Conservation (phyloP, 2,797 vertebrate genomes). For the Cuniculus paca region DNA sequence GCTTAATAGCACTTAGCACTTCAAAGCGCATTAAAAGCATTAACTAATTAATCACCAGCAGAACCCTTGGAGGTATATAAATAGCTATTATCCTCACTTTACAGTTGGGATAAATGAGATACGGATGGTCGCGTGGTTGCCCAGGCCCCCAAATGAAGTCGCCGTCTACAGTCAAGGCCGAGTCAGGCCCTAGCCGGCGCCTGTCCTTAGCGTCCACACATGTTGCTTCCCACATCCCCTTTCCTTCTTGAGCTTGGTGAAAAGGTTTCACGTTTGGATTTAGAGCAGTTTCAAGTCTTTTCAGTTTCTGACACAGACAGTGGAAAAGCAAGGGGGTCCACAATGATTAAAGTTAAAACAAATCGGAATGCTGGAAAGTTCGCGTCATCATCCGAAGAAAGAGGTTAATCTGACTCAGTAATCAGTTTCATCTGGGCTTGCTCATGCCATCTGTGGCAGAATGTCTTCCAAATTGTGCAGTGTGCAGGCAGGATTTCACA, state of each 20-base stretch:
- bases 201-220: background rate
- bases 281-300: constrained; percentile 33
- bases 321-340: constrained; percentile 53
- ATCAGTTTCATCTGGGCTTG: constrained; percentile 50
- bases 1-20: constrained; percentile 76
- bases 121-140: background rate
- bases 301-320: constrained; percentile 54
- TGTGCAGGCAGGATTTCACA: background rate
- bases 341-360: constrained; percentile 62
- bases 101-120: constrained; percentile 65
- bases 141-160: background rate
- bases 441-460: constrained; percentile 43
- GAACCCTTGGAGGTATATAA: constrained; percentile 73
- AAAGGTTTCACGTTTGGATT: background rate
- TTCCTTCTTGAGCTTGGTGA: background rate
- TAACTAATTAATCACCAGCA: constrained; percentile 79
- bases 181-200: background rate
- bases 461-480: background rate
- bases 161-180: background rate
- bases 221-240: background rate
- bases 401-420: constrained; percentile 36
- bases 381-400: background rate
- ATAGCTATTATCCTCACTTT: constrained; percentile 66
- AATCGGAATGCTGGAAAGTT: constrained; percentile 26
- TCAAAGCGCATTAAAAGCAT: constrained; percentile 69